Base-by-base conservation (phyloP, 2,888 invertebrate species). In the Nemoura dubitans region DNA sequence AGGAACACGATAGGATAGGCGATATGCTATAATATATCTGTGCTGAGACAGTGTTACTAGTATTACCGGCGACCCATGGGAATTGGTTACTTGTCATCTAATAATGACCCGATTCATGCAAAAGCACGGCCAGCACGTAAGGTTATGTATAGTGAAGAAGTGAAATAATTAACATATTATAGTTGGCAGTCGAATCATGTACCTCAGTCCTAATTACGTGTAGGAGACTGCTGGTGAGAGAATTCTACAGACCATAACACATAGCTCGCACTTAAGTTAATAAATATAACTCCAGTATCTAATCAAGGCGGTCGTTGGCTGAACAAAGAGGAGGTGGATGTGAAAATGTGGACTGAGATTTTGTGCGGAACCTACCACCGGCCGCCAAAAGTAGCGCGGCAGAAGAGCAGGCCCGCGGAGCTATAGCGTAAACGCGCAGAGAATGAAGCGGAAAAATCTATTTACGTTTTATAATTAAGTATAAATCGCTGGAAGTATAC, bases 1-100 rank as follows among this genome's bases (percentile, higher is more conserved):
- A 16, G 59, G 21, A 10, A 59, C 59, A 59, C 14, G 59, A 21
- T 59, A 59, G 59, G 59, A 1, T n/a, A n/a, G n/a, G n/a, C n/a
- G n/a, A n/a, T n/a, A n/a, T n/a, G n/a, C n/a, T n/a, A n/a, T n/a
- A n/a, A n/a, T 59, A 59, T 59, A 59, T 59, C 59, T 59, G 59
- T 59, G n/a, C n/a, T n/a, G 59, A 59, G 59, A 59, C 16, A 10
- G 59, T 59, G 14, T 59, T 59, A 59, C 59, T 1, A 10, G 59
- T 59, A 59, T 59, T 59, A 59, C 59, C 21, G 14, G 3, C 59
- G 59, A 21, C 6, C 59, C 59, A 10, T 16, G 59, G 59, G 59
- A 59, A 59, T 59, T 59, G 59, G 59, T 59, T 59, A 59, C 59
- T 59, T 59, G 59, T 59, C 59, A 59, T 59, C 59, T 59, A 59